Evolutionary conservation across 2,113 vertebrate species (phyloP), one percentile per base, ranked within the genome.

Genomic region (Gnathonemus echidnorhynchus): DNA sequence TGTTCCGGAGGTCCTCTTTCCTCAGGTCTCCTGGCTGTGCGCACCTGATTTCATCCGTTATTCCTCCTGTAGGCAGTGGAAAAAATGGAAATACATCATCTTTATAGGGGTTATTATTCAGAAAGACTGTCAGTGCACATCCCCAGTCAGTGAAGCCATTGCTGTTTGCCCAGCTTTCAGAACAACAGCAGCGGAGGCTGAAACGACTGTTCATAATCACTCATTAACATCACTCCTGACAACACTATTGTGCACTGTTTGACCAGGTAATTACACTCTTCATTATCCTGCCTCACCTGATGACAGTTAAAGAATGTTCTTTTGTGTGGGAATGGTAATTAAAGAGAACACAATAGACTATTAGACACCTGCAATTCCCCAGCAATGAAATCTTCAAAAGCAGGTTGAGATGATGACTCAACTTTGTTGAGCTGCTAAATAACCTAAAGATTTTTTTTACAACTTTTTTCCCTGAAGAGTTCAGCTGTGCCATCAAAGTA

Each of bases 31-130:
- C 97, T 0, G 98, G 98, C 0, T 97, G 93, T 0, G 90, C 90
- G 89, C 98, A 99, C 90, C 95, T 92, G 3, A 98, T 92, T 15
- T 96, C 95, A 0, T 99, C 98, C 2, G 96, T 96, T 88, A 95
- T 93, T 90, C 98, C 98, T 91, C 98, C 98, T 99, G 90, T 3
- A 91, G 89, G 91, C 10, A 92, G 9, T 70, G 92, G 88, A 89
- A 48, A 62, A 45, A 9, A 19, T 2, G 31, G 80, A 85, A 88
- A 53, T n/a, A n/a, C 49, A 21, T 27, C n/a, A 3, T 24, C 24
- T 45, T 48, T 48, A 85, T 48, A 48, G 35, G 35, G 74, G 74
- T 42, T 80, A 42, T 80, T 80, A 42, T 39, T 42, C 35, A 42
- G 74, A 31, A 53, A 52, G 49, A 11, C 15, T 27, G 86, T 49